A percentile compares a stretch with the other conserved stretches of the same genome.
Conservation (phyloP, 2,888 invertebrate genomes). For the Clanis bilineata region DNA sequence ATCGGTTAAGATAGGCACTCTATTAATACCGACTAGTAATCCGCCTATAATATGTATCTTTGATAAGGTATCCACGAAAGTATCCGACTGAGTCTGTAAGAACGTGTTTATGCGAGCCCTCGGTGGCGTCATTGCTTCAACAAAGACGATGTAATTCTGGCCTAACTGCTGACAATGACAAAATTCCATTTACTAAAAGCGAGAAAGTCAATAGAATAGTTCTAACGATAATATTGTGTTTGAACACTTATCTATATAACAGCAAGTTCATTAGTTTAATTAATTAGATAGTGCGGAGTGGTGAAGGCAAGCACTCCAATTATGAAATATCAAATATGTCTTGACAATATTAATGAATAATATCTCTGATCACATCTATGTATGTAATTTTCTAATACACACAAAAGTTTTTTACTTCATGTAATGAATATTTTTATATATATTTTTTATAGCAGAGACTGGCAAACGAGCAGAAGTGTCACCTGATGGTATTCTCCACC, state of each 20-base stretch:
- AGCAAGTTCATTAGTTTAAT: constrained; percentile 37
- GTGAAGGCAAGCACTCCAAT: background rate
- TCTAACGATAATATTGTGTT: constrained; percentile 21
- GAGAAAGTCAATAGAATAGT: constrained; percentile 20
- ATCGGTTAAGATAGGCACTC: constrained; percentile 38
- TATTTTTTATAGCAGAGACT: no score
- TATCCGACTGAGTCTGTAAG: constrained; percentile 34
- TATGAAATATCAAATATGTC: background rate
- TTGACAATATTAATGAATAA: background rate
- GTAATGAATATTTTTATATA: no score
- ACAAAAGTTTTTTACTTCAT: no score
- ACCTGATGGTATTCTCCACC: no score
- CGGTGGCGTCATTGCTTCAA: constrained; percentile 41
- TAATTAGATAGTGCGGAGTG: constrained; percentile 26
- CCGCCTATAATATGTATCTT: constrained; percentile 44
- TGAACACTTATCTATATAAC: constrained; percentile 19
- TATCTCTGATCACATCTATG: background rate
- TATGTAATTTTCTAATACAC: background rate
- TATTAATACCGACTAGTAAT: constrained; percentile 41
- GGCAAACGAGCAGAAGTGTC: no score
- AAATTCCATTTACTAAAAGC: constrained; percentile 27
- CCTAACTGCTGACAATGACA: background rate
- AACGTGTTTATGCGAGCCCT: constrained; percentile 50
- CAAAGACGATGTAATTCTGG: background rate
- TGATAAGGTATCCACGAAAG: constrained; percentile 44